Base-by-base conservation (phyloP, 2,888 invertebrate genomes). In the Ophion ellenae region DNA sequence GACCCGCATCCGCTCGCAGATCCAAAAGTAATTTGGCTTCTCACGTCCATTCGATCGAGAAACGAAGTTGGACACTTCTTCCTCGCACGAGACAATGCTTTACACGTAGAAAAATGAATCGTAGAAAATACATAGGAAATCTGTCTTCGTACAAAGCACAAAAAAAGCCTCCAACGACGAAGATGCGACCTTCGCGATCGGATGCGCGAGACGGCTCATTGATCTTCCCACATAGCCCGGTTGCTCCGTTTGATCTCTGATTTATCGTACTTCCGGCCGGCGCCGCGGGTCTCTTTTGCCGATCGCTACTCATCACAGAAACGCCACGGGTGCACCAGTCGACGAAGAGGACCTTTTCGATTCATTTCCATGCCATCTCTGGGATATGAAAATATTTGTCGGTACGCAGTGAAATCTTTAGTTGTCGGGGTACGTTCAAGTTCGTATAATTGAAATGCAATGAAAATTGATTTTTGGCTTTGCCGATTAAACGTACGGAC, bases 101-200 rank as follows among this genome's bases (percentile, higher is more conserved):
- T 81, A 87, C 87, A 85, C 88, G 87, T 89, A 88, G 88, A 87
- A 86, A 88, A 87, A 87, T 88, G 86, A 89, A 85, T 86, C 86
- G 87, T 87, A 89, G 87, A 87, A 88, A 88, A 89, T 87, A 87
- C 87, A 87, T 88, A 86, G 87, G 85, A 87, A 86, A 88, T 89
- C 88, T 87, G 87, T 86, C 88, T 87, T 87, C 87, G 87, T 76
- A 85, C 82, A 87, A 88, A 87, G 87, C 86, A 88, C 79, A 76
- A 40, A 77, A 77, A 63, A 57, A 74, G 77, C 81, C 81, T 85
- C 85, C 82, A 85, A 83, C 79, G 81, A 80, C 85, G 69, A 84
- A 86, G 74, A 81, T 77, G 83, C 76, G 79, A 70, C 57, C 47
- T 59, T 78, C 64, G 24, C 57, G 59, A 74, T 64, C 73, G 59